phyloP scores from a whole-genome alignment of 2,888 invertebrate genomes.

The Clunio marinus region DNA sequence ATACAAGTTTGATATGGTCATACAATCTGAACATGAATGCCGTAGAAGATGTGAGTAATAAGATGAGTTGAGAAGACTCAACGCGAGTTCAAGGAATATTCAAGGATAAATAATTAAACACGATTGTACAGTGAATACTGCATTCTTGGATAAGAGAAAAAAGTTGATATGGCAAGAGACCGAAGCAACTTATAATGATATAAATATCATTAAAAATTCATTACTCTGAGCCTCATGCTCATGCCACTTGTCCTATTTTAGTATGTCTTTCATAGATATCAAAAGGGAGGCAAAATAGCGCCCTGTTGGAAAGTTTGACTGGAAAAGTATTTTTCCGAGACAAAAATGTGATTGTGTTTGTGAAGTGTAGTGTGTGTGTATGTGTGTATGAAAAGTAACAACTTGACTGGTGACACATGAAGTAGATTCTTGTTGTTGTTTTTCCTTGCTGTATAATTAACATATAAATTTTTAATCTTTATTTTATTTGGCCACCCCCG shows the following conservation, averaged over 20 bases:
- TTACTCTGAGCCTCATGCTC: not conserved
- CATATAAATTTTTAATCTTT: constrained; percentile 26
- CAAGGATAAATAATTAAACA: constrained; percentile 33
- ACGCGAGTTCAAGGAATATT: constrained; percentile 28
- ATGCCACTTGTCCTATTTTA: too few relatives aligned
- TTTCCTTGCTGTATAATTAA: constrained; percentile 34
- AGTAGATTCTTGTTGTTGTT: constrained; percentile 21
- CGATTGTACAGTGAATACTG: constrained; percentile 1
- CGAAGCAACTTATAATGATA: constrained; percentile 28
- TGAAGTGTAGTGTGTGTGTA: constrained; percentile 20
- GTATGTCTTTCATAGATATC: too few relatives aligned
- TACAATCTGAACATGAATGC: too few relatives aligned
- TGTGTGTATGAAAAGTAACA: not conserved
- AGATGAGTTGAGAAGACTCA: not conserved
- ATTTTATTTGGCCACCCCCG: constrained; percentile 15
- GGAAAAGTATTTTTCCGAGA: not conserved
- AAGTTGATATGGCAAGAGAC: not conserved
- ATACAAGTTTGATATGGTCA: not conserved
- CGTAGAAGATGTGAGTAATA: too few relatives aligned
- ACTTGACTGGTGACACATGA: not conserved
- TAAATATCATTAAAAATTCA: constrained; percentile 33
- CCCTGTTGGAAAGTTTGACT: constrained; percentile 19
- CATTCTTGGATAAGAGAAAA: too few relatives aligned
- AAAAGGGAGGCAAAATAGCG: constrained; percentile 12
- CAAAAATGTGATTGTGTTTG: not conserved